Conservation (phyloP, 2,888 invertebrate species). For the Calliopum simillimum region DNA sequence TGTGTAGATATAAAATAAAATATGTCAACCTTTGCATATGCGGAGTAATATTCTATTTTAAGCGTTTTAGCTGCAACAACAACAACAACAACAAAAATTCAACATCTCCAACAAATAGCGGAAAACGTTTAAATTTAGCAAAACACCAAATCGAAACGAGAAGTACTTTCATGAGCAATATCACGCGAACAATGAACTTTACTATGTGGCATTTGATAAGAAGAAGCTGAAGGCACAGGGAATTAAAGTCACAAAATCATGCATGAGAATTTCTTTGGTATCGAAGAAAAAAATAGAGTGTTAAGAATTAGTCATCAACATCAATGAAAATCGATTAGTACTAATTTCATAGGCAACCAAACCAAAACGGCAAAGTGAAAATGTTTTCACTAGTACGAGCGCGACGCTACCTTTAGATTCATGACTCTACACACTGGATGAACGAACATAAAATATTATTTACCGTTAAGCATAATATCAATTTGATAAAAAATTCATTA, state of each 20-base stretch:
- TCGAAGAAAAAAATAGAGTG: neutral
- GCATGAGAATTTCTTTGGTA: neutral
- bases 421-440: too few relatives aligned
- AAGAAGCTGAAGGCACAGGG: neutral
- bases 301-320: constrained; percentile 20
- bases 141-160: constrained; percentile 12
- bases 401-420: too few relatives aligned
- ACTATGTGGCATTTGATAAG: constrained; percentile 29
- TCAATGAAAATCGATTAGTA: constrained; percentile 16
- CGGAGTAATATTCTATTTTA: constrained; percentile 29
- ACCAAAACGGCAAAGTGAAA: neutral
- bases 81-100: constrained; percentile 9
- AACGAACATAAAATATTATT: too few relatives aligned
- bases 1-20: constrained; percentile 5
- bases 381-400: too few relatives aligned
- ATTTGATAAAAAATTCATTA: too few relatives aligned
- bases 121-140: constrained; percentile 29
- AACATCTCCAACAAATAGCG: constrained; percentile 24
- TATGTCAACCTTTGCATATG: neutral
- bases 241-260: neutral
- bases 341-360: neutral
- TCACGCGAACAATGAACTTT: constrained; percentile 47
- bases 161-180: constrained; percentile 43
- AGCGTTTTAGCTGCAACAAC: constrained; percentile 5
- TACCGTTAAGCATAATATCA: too few relatives aligned